These are phyloP conservation scores for Amazona ochrocephala DNA, from an alignment of 2,797 vertebrate species.

Conservation along the genomic window DNA sequence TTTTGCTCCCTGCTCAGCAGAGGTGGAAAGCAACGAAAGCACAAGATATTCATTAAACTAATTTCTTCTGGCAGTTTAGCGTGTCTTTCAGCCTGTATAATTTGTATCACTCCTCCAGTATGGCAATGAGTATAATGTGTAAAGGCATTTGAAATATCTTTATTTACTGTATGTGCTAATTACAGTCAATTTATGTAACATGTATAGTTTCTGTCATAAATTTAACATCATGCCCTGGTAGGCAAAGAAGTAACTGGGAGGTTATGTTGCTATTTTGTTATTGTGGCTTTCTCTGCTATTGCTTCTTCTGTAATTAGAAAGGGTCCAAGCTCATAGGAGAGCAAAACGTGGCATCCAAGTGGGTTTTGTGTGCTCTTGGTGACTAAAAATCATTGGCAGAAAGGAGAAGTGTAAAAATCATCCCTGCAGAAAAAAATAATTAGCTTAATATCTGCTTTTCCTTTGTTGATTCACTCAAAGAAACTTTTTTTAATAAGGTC, in stretches of 20 bases:
- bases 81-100: not conserved
- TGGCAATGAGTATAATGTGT: not conserved
- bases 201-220: not conserved
- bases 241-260: not conserved
- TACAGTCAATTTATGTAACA: not conserved
- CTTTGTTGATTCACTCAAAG: not conserved
- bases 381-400: not conserved
- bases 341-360: not conserved
- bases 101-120: not conserved
- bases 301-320: not conserved
- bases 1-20: not conserved
- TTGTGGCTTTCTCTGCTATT: not conserved
- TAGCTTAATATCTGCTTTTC: not conserved
- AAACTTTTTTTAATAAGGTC: not conserved
- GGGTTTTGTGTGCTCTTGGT: not conserved
- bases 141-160: not conserved
- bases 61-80: not conserved
- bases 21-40: not conserved
- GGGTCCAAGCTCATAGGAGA: rapidly evolving
- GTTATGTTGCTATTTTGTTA: not conserved
- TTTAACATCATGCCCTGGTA: not conserved
- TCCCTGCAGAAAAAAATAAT: not conserved
- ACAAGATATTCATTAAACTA: not conserved
- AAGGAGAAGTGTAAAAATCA: not conserved
- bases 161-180: not conserved